Conservation (phyloP, 1,140 invertebrate genomes). For the Monomorium pharaonis region DNA sequence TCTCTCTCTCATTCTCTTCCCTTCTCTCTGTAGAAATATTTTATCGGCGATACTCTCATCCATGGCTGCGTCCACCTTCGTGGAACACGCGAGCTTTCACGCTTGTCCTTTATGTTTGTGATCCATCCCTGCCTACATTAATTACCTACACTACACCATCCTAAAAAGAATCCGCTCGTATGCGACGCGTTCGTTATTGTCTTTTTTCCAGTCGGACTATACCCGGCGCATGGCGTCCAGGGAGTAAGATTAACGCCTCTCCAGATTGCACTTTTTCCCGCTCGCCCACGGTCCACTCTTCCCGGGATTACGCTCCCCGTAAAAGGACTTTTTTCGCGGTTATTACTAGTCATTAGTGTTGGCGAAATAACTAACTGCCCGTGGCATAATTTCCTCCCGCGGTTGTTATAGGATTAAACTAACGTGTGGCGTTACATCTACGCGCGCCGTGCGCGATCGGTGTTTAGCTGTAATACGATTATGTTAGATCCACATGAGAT, state of each 20-base stretch:
- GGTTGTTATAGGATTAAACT: constrained; percentile 43
- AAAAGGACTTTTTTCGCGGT: constrained; percentile 34
- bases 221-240: background rate
- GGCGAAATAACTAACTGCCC: constrained; percentile 48
- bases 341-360: constrained; percentile 53
- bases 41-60: constrained; percentile 35
- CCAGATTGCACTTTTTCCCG: constrained; percentile 47
- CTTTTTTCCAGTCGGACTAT: constrained; percentile 28
- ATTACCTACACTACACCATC: constrained; percentile 17
- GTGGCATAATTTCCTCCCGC: constrained; percentile 24
- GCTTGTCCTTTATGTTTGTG: constrained; percentile 32
- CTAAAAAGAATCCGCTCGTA: constrained; percentile 27
- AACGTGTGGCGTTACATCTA: constrained; percentile 29
- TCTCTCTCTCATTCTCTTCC: background rate
- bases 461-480: constrained; percentile 32
- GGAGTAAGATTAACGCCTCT: constrained; percentile 52
- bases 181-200: constrained; percentile 30
- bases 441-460: background rate
- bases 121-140: constrained; percentile 44
- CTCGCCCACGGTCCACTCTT: constrained; percentile 22
- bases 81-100: background rate
- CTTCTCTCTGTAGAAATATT: background rate
- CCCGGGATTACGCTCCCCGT: background rate
- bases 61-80: constrained; percentile 15
- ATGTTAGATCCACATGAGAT: background rate